phyloP scores from a whole-genome alignment of 2,797 vertebrate species.

The Onychomys arenicola region DNA sequence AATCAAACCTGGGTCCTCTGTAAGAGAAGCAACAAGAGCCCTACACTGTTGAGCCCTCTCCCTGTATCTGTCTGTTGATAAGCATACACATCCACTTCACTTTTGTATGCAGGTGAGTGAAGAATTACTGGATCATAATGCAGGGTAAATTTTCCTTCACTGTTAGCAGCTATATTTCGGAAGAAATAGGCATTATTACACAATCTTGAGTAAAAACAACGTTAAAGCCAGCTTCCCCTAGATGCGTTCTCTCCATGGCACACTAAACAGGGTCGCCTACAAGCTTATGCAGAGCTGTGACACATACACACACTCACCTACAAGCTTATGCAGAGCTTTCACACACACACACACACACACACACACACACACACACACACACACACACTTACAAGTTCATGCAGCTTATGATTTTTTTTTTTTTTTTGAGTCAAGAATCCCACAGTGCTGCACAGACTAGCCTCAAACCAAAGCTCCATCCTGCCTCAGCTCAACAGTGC shows the following conservation, averaged over 20 bases:
- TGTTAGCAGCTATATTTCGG: background rate
- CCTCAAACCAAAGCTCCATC: background rate
- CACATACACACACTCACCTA: fast-evolving
- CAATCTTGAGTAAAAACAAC: background rate
- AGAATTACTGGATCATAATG: background rate
- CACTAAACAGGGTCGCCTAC: background rate
- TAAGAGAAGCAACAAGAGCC: background rate
- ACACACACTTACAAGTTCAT: too few relatives aligned
- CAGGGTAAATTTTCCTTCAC: background rate
- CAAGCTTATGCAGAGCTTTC: background rate
- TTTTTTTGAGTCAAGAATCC: background rate
- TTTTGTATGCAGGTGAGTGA: background rate
- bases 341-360: background rate
- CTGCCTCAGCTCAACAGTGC: background rate
- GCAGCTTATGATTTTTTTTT: background rate
- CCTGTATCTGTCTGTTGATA: background rate
- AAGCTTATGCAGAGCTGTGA: fast-evolving
- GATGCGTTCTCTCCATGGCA: fast-evolving
- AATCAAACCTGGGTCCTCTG: background rate
- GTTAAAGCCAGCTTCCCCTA: background rate
- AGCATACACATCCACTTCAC: background rate
- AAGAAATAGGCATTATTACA: background rate
- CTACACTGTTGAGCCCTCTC: background rate
- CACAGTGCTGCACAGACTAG: background rate
- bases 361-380: too few relatives aligned